Base-by-base conservation (phyloP, 2,797 vertebrate genomes). In the Heliangelus exortis region DNA sequence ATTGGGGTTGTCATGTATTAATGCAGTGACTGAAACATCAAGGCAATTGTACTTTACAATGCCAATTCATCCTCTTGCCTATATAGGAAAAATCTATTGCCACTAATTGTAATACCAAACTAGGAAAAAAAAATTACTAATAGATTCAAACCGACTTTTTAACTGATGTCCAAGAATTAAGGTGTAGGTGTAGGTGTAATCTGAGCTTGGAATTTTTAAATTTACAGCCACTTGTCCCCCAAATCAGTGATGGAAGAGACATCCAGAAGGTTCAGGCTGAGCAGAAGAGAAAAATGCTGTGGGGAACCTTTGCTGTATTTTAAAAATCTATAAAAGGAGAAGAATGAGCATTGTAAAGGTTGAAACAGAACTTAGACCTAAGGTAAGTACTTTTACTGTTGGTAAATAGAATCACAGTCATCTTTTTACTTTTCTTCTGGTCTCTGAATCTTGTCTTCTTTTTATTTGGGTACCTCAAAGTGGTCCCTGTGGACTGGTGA, bases 331-430 rank as follows among this genome's bases (percentile, higher is more conserved):
- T 80, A 25, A 43, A 62, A 86, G 65, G 20, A 54, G 9, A 68
- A 63, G 20, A 61, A 57, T 0, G 0, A 67, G 15, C 6, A 7
- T 25, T 68, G 19, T 2, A 1, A 51, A n/a, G 43, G 23, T 28
- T 31, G 15, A 73, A 81, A 55, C 18, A 34, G 18, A 21, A 28
- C n/a, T 45, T 21, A 4, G 34, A 45, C 2, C 3, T 0, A 1
- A 77, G 33, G 54, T 57, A 55, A 72, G n/a, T 53, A 10, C 43
- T 47, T 77, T 47, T 68, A 28, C 21, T 8, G 6, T 29, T 45
- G 29, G 54, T 16, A 61, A 48, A 36, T 14, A 34, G n/a, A 41
- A n/a, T 41, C 45, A 41, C 11, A 25, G 10, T 15, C 8, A 12
- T 23, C 2, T 59, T 25, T 62, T 65, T n/a, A 20, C 54, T 80